A percentile compares a stretch with the other conserved stretches of the same genome.
Conservation (phyloP, 2,888 invertebrate genomes). For the Agrilus mali region DNA sequence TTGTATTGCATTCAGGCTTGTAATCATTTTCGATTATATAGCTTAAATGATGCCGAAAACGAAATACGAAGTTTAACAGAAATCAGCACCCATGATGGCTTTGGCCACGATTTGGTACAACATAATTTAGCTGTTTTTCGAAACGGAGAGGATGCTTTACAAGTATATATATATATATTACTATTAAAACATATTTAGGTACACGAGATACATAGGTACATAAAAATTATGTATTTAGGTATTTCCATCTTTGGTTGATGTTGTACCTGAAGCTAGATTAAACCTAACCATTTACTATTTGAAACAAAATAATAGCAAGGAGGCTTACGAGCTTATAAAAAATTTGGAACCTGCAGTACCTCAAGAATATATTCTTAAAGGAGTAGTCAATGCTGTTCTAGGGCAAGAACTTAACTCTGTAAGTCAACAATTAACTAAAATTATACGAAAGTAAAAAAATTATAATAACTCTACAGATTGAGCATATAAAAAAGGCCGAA, state of each 20-base stretch:
- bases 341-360: slow-evolving; percentile 88
- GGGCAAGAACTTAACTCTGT: slow-evolving; percentile 89
- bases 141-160: slow-evolving; percentile 86
- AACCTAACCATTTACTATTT: slow-evolving; percentile 93
- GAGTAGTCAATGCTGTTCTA: slow-evolving; percentile 85
- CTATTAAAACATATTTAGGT: too few species aligned
- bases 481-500: slow-evolving; percentile 88
- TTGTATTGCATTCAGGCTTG: slow-evolving; percentile 43
- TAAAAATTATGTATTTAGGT: slow-evolving; percentile 28
- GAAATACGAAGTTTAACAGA: slow-evolving; percentile 72
- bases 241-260: slow-evolving; percentile 82
- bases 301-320: slow-evolving; percentile 74
- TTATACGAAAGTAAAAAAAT: not conserved
- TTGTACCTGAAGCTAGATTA: slow-evolving; percentile 90
- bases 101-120: slow-evolving; percentile 83
- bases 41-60: slow-evolving; percentile 87
- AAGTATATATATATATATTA: slow-evolving; percentile 38
- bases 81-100: slow-evolving; percentile 57
- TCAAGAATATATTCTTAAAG: slow-evolving; percentile 92
- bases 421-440: slow-evolving; percentile 26
- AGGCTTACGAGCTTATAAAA: slow-evolving; percentile 80
- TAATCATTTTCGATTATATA: slow-evolving; percentile 75
- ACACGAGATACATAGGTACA: too few species aligned
- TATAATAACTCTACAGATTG: slow-evolving; percentile 47
- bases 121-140: slow-evolving; percentile 94